phyloP scores from a whole-genome alignment of 2,113 vertebrate genomes.

The Centropus bengalensis region DNA sequence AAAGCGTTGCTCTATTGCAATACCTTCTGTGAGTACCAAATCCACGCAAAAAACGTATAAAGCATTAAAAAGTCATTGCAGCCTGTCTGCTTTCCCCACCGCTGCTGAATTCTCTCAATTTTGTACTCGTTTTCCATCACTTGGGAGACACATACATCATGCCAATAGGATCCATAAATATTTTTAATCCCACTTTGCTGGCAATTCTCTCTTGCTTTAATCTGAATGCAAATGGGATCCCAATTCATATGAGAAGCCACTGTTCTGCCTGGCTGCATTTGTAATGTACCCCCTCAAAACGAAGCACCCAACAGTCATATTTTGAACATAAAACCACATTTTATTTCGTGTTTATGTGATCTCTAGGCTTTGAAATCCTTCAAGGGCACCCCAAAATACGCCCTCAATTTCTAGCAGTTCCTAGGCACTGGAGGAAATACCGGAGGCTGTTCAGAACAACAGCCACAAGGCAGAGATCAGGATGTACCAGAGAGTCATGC shows the following conservation, averaged over 20 bases:
- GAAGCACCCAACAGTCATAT: neutral
- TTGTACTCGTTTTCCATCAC: neutral
- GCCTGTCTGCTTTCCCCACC: slow-evolving; percentile 15
- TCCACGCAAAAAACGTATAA: neutral
- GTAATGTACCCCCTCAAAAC: neutral
- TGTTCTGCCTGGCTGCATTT: neutral
- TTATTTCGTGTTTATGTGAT: neutral
- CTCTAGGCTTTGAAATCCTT: neutral
- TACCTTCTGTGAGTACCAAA: neutral
- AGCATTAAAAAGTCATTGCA: slow-evolving; percentile 5
- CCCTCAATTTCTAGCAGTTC: neutral
- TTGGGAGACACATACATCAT: slow-evolving; percentile 19
- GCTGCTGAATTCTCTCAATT: slow-evolving; percentile 20
- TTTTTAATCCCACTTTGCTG: slow-evolving; percentile 16
- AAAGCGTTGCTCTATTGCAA: neutral
- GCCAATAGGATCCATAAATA: slow-evolving; percentile 25
- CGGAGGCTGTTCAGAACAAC: neutral
- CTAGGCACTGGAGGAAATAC: neutral
- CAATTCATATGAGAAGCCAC: neutral
- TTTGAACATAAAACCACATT: neutral
- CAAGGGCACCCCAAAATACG: neutral
- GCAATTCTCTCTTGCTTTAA: slow-evolving; percentile 19
- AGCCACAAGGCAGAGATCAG: neutral
- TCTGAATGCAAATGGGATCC: slow-evolving; percentile 14
- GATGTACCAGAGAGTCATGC: neutral